A percentile compares a stretch with the other conserved stretches of the same genome.
Evolutionary conservation across 2,113 vertebrate genomes (phyloP).

Genomic region (Numenius arquata): DNA sequence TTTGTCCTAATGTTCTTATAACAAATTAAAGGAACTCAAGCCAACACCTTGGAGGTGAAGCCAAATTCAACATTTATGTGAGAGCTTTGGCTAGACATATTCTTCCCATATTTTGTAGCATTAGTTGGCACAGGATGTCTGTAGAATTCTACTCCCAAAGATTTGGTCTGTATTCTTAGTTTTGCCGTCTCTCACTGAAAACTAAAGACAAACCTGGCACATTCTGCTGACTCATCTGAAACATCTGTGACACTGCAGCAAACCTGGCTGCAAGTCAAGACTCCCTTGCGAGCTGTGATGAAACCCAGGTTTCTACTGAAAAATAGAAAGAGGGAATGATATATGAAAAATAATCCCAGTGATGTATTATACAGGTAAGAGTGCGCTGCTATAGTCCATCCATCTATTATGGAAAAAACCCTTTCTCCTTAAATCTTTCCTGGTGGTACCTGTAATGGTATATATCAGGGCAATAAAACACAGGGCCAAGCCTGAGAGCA

Average conservation of each 20-base stretch:
- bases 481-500: not conserved
- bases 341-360: not conserved
- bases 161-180: not conserved
- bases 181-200: not conserved
- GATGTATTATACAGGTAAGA: not conserved
- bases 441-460: not conserved
- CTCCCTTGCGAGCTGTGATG: not conserved
- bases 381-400: not conserved
- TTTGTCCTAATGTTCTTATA: not conserved
- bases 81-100: not conserved
- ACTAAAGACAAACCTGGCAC: not conserved
- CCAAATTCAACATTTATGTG: not conserved
- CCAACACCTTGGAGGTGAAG: not conserved
- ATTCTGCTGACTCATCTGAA: not conserved
- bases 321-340: not conserved
- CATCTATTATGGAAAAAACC: not conserved
- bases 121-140: not conserved
- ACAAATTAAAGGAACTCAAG: not conserved
- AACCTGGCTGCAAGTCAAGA: not conserved
- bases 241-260: not conserved
- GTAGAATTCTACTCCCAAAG: not conserved
- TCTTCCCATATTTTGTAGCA: not conserved
- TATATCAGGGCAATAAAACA: not conserved
- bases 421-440: not conserved
- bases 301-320: not conserved